These are phyloP conservation scores for Athene noctua DNA, from an alignment of 2,113 vertebrate species.

Conservation along the genomic window DNA sequence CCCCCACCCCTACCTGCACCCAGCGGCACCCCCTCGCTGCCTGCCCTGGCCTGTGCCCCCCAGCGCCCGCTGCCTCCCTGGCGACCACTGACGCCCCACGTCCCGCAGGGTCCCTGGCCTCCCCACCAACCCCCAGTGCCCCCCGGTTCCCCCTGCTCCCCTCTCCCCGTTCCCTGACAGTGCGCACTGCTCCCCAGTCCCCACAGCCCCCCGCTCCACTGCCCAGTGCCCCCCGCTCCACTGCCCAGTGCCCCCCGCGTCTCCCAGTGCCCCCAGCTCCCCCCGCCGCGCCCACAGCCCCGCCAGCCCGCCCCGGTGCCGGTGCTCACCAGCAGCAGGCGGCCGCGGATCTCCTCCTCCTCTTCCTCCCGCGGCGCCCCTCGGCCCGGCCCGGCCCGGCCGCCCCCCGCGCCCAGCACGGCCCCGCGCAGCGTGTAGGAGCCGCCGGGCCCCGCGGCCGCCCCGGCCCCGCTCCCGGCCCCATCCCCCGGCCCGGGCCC, in stretches of 20 bases:
- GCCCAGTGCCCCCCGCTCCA: too few species aligned
- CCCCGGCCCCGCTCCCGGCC: background rate
- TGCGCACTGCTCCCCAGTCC: background rate
- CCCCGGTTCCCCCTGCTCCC: background rate
- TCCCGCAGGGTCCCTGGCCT: background rate
- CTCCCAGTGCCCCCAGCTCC: background rate
- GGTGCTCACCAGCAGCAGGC: constrained; percentile 71
- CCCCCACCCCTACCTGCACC: background rate
- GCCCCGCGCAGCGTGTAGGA: constrained; percentile 71
- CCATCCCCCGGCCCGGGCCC: background rate
- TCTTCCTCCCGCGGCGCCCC: background rate
- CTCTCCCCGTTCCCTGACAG: too few species aligned
- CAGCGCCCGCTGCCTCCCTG: too few species aligned
- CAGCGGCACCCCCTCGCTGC: background rate
- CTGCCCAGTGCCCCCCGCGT: background rate
- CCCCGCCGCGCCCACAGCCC: background rate
- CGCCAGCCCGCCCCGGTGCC: background rate
- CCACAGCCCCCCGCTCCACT: too few species aligned
- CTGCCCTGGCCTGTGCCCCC: background rate
- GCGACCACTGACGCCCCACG: background rate
- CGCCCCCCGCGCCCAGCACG: constrained; percentile 45
- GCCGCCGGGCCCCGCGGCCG: background rate
- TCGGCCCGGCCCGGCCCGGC: background rate
- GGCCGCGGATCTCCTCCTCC: background rate
- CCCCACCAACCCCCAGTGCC: too few species aligned